Base-by-base conservation (phyloP, 2,113 vertebrate species). In the Symphodus melops region DNA sequence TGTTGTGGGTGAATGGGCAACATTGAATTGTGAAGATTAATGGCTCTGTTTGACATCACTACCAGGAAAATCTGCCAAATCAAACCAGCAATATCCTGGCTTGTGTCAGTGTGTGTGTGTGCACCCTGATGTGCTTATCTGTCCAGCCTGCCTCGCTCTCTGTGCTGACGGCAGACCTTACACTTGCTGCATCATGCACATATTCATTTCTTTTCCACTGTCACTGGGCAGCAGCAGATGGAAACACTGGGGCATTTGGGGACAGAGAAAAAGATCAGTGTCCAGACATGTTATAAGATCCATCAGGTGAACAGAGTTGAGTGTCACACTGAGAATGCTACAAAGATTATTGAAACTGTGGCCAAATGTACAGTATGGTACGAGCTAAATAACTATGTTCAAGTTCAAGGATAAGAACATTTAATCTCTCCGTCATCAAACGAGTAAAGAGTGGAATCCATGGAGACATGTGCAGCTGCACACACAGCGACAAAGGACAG, bases 31-130 rank as follows among this genome's bases (percentile, higher is more conserved):
- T 54, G 52, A 74, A 53, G 83, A 83, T 82, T 72, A 80, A 91
- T 81, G 75, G 66, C 52, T 75, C n/a, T 61, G 51, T 58, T 81
- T 41, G 65, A 55, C 48, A 39, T 55, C 57, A 77, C 52, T 28
- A 28, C 65, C 67, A 28, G 77, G 76, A 54, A 84, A 53, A 21
- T 68, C 25, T 54, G 62, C 61, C 23, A 62, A 51, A 62, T 86
- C 55, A 81, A 76, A 48, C 52, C 54, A 25, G 64, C 55, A 91
- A 87, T 90, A 87, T 91, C 88, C 87, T 87, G 71, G 9, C 17
- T 44, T 71, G 56, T 75, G 55, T 69, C 13, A 14, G 44, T 46
- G 44, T 17, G 58, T 46, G 44, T 17, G 58, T 19, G 74, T 46
- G 49, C 7, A 5, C 37, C 52, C 14, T 52, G 42, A 60, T 37